Evolutionary conservation across 2,888 invertebrate species (phyloP).

Genomic region (Rhagium mordax): DNA sequence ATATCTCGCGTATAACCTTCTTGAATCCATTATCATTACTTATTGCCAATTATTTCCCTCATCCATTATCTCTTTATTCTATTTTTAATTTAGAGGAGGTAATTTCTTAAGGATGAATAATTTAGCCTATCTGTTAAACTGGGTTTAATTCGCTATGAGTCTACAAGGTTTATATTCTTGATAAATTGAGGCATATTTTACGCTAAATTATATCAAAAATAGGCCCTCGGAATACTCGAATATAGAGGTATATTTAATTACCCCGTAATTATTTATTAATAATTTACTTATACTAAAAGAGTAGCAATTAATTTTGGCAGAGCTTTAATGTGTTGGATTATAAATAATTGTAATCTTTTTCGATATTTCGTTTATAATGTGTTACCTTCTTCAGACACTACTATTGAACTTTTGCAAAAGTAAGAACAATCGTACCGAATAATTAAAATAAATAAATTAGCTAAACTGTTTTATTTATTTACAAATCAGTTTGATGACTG

Average conservation of each 20-base stretch:
- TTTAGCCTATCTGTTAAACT: conserved; percentile 19
- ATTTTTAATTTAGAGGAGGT: conserved; percentile 21
- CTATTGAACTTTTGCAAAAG: no score
- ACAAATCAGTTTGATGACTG: no score
- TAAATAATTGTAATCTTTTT: no score
- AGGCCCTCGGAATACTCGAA: background rate
- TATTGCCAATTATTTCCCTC: conserved; percentile 47
- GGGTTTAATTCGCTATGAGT: conserved; percentile 21
- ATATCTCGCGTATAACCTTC: conserved; percentile 41
- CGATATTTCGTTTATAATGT: no score
- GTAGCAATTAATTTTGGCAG: no score
- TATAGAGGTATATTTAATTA: background rate
- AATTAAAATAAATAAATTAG: no score
- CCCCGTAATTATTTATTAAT: background rate
- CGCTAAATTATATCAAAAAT: conserved; percentile 1
- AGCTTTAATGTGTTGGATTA: no score
- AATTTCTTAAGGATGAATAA: conserved; percentile 29
- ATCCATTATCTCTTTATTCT: conserved; percentile 32
- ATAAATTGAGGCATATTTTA: conserved; percentile 22
- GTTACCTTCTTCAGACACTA: no score
- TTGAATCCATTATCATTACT: conserved; percentile 49
- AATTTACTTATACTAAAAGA: background rate
- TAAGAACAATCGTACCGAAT: no score
- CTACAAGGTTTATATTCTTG: conserved; percentile 21
- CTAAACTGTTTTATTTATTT: no score